Evolutionary conservation across 2,113 vertebrate genomes (phyloP).

Genomic region (Tachuris rubrigastra): DNA sequence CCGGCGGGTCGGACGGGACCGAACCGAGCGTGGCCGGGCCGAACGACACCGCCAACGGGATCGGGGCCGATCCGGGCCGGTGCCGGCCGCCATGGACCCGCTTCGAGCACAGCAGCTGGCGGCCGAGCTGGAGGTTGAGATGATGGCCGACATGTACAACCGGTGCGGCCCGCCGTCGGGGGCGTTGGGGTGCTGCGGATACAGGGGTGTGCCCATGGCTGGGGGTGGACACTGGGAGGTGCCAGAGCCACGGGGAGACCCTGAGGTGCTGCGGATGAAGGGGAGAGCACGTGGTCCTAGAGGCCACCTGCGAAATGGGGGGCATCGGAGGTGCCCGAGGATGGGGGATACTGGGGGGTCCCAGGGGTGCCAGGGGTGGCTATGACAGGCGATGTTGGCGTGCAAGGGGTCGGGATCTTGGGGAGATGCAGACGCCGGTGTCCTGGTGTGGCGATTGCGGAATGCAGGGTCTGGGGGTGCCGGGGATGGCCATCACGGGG

Average conservation of each 20-base stretch:
- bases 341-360: no score
- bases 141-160: constrained; percentile 99
- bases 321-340: background rate
- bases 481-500: background rate
- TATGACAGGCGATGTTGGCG: no score
- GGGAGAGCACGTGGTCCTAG: background rate
- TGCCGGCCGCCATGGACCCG: constrained; percentile 84
- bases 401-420: no score
- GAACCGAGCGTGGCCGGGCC: background rate
- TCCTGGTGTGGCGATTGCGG: no score
- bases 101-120: constrained; percentile 93
- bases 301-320: background rate
- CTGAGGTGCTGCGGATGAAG: no score
- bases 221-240: background rate
- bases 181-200: background rate
- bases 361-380: background rate
- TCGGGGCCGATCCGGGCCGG: background rate
- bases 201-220: background rate
- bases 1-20: background rate
- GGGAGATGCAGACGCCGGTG: background rate
- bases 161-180: constrained; percentile 70
- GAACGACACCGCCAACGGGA: background rate
- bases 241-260: background rate
- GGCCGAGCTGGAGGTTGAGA: constrained; percentile 95
- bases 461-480: background rate